Evolutionary conservation across 92 coral and sea anemone genomes (phyloP).

Genomic region (Anthopleura xanthogrammica): DNA sequence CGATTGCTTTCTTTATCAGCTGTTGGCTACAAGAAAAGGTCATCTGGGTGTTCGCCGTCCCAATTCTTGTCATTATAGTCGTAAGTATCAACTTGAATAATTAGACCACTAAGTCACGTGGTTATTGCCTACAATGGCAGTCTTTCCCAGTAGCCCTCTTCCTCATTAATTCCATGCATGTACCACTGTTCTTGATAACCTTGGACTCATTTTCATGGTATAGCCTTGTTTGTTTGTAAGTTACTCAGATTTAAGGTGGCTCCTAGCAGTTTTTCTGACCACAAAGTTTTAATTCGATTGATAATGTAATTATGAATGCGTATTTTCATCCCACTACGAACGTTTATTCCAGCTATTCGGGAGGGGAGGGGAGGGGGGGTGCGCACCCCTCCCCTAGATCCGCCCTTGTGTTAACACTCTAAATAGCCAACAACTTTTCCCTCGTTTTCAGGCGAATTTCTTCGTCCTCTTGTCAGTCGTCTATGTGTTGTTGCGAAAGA

Average conservation of each 20-base stretch:
- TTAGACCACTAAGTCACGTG: background rate
- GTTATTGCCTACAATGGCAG: background rate
- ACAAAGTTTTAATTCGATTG: too few relatives aligned
- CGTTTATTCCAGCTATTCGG: too few relatives aligned
- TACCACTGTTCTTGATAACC: too few relatives aligned
- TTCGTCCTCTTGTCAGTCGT: conserved; percentile 71
- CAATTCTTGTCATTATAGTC: conserved; percentile 68
- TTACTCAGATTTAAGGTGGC: background rate
- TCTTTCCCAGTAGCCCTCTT: too few relatives aligned
- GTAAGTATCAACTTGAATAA: conserved; percentile 34
- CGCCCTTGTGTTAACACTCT: too few relatives aligned
- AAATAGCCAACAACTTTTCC: background rate
- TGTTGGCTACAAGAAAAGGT: conserved; percentile 72
- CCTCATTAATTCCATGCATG: background rate
- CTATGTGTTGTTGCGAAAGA: conserved; percentile 74
- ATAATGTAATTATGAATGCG: too few relatives aligned
- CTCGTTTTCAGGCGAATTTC: conserved; percentile 51
- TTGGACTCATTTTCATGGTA: too few relatives aligned
- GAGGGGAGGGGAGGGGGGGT: too few relatives aligned
- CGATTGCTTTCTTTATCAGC: conserved; percentile 27
- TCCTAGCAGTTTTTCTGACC: background rate
- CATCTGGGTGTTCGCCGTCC: conserved; percentile 84
- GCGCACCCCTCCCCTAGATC: too few relatives aligned
- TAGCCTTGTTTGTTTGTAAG: too few relatives aligned
- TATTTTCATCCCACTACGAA: too few relatives aligned